These are phyloP conservation scores for Netelia inedita DNA, from an alignment of 2,888 invertebrate species.

Conservation along the genomic window DNA sequence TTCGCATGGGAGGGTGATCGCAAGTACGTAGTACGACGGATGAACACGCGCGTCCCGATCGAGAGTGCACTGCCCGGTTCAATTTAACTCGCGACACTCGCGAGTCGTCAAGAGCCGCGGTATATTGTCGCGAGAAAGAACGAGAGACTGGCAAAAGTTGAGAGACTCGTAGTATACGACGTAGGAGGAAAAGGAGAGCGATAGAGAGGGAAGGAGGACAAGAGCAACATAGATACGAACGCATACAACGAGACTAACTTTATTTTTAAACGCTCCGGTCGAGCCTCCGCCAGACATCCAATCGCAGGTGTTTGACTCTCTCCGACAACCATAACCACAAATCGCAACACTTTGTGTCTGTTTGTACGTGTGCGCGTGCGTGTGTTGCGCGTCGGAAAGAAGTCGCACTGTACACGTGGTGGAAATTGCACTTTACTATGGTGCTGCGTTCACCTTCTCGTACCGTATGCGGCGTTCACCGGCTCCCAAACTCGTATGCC, in stretches of 20 bases:
- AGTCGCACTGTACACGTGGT: slow-evolving; percentile 51
- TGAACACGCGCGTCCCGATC: slow-evolving; percentile 59
- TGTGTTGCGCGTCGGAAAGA: no score
- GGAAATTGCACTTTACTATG: slow-evolving; percentile 35
- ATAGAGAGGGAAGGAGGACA: slow-evolving; percentile 36
- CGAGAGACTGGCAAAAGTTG: not conserved
- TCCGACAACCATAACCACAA: slow-evolving; percentile 29
- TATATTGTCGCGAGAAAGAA: slow-evolving; percentile 13
- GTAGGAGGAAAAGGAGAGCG: not conserved
- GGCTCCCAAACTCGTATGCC: no score
- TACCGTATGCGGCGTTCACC: not conserved
- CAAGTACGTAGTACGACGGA: no score
- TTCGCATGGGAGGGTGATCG: not conserved
- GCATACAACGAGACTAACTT: slow-evolving; percentile 71
- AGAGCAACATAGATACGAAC: slow-evolving; percentile 36
- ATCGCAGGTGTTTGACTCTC: slow-evolving; percentile 70
- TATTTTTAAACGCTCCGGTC: slow-evolving; percentile 78
- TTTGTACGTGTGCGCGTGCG: not conserved
- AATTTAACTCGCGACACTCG: slow-evolving; percentile 73
- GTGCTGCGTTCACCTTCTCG: slow-evolving; percentile 8
- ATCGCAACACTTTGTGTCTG: slow-evolving; percentile 5
- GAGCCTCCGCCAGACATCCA: slow-evolving; percentile 76
- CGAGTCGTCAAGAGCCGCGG: slow-evolving; percentile 32
- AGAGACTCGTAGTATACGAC: not conserved
- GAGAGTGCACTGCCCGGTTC: slow-evolving; percentile 79